Conservation (phyloP, 2,113 vertebrate genomes). For the Plectropomus leopardus region DNA sequence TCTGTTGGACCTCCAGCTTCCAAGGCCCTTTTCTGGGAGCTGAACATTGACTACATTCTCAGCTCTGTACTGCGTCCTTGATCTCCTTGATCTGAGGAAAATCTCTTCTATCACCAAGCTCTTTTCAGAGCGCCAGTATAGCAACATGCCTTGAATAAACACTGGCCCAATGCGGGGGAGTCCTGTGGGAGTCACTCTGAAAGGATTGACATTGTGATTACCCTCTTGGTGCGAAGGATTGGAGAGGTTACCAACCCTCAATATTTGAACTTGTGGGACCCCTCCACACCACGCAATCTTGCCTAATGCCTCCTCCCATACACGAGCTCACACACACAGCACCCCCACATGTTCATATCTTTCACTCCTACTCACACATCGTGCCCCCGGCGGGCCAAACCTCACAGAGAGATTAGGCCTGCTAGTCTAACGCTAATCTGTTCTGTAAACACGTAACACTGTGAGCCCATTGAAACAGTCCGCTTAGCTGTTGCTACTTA, state of each 20-base stretch:
- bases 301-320: conserved; percentile 70
- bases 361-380: conserved; percentile 54
- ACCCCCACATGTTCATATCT: conserved; percentile 66
- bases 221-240: conserved; percentile 78
- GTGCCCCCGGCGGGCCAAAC: conserved; percentile 61
- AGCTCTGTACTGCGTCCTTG: conserved; percentile 51
- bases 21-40: conserved; percentile 23
- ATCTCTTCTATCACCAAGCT: conserved; percentile 63
- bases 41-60: conserved; percentile 42
- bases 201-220: conserved; percentile 83
- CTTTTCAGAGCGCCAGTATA: conserved; percentile 59
- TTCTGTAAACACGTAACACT: conserved; percentile 80
- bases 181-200: conserved; percentile 76
- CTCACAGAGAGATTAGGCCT: conserved; percentile 73
- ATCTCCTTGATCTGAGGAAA: conserved; percentile 66
- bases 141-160: conserved; percentile 78
- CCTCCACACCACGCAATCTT: conserved; percentile 54
- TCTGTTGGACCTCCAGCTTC: neutral
- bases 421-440: conserved; percentile 81
- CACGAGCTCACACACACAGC: conserved; percentile 51
- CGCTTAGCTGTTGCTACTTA: conserved; percentile 33
- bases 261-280: conserved; percentile 82
- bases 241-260: conserved; percentile 78
- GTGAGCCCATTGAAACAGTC: conserved; percentile 67
- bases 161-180: conserved; percentile 61